A percentile compares a stretch with the other conserved stretches of the same genome.
Evolutionary conservation across 2,888 invertebrate genomes (phyloP).

Genomic region (Tenthredo livida): DNA sequence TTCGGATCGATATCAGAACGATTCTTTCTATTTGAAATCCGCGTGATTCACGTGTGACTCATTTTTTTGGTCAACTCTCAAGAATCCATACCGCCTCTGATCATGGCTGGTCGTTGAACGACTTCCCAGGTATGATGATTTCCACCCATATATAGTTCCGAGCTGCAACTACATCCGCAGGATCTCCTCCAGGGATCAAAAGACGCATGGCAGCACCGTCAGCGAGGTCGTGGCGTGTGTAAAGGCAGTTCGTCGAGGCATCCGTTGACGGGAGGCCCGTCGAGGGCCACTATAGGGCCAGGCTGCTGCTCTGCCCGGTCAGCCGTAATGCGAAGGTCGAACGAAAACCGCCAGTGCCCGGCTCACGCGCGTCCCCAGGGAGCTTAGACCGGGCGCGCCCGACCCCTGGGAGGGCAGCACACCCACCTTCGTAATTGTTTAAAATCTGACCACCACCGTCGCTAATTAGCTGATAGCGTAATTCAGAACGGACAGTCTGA

Average conservation of each 20-base stretch:
- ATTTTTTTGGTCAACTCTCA: too few species aligned
- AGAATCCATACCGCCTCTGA: slow-evolving; percentile 60
- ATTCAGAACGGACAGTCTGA: slow-evolving; percentile 58
- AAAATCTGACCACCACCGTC: slow-evolving; percentile 70
- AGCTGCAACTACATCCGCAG: background rate
- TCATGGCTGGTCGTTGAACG: slow-evolving; percentile 65
- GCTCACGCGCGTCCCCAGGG: slow-evolving; percentile 68
- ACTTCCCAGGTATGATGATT: too few species aligned
- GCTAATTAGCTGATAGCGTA: slow-evolving; percentile 65
- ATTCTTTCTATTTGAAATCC: too few species aligned
- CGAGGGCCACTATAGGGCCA: slow-evolving; percentile 47
- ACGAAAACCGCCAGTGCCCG: background rate
- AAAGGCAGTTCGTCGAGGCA: slow-evolving; percentile 73
- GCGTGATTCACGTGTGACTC: too few species aligned
- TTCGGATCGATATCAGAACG: too few species aligned
- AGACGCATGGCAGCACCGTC: slow-evolving; percentile 56
- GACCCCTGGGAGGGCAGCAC: slow-evolving; percentile 65
- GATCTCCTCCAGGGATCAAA: slow-evolving; percentile 33
- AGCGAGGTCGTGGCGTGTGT: slow-evolving; percentile 68
- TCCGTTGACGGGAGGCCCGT: slow-evolving; percentile 64
- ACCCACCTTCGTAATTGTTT: slow-evolving; percentile 66
- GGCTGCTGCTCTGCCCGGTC: slow-evolving; percentile 7
- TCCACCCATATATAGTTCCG: background rate
- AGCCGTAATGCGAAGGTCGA: slow-evolving; percentile 38
- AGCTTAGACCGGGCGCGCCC: slow-evolving; percentile 68